phyloP scores from a whole-genome alignment of 2,797 vertebrate species.

The Gymnothorax javanicus region DNA sequence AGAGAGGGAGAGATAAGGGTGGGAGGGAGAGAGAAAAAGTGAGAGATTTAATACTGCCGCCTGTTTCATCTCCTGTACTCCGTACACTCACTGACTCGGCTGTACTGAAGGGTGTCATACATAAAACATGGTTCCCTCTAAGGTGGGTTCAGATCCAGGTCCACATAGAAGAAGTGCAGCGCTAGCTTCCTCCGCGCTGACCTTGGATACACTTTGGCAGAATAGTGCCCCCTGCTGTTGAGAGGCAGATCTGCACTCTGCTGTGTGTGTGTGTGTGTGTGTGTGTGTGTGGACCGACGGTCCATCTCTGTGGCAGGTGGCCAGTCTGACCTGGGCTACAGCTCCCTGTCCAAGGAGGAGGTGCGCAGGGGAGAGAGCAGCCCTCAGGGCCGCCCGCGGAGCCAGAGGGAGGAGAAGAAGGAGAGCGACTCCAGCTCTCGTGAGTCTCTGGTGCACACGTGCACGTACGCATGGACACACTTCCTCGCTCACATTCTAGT shows the following conservation, averaged over 20 bases:
- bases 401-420: slow-evolving; percentile 79
- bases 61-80: not conserved
- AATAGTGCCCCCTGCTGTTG: not conserved
- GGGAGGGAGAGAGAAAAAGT: slow-evolving; percentile 16
- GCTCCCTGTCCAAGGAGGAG: slow-evolving; percentile 89
- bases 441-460: slow-evolving; percentile 63
- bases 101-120: not conserved
- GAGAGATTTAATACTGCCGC: slow-evolving; percentile 1
- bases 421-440: slow-evolving; percentile 79
- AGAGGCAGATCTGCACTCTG: not conserved
- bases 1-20: slow-evolving; percentile 15
- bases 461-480: not conserved
- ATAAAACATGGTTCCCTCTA: slow-evolving; percentile 19
- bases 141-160: not conserved
- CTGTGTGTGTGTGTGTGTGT: too few species aligned
- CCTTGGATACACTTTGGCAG: not conserved
- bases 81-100: not conserved
- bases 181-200: not conserved
- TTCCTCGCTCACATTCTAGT: not conserved
- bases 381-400: slow-evolving; percentile 67
- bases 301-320: slow-evolving; percentile 72
- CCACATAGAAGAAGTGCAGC: not conserved
- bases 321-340: slow-evolving; percentile 88
- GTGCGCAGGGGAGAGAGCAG: slow-evolving; percentile 77
- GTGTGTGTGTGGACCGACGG: not conserved